phyloP scores from a whole-genome alignment of 2,113 vertebrate species.

The Toxostoma redivivum region DNA sequence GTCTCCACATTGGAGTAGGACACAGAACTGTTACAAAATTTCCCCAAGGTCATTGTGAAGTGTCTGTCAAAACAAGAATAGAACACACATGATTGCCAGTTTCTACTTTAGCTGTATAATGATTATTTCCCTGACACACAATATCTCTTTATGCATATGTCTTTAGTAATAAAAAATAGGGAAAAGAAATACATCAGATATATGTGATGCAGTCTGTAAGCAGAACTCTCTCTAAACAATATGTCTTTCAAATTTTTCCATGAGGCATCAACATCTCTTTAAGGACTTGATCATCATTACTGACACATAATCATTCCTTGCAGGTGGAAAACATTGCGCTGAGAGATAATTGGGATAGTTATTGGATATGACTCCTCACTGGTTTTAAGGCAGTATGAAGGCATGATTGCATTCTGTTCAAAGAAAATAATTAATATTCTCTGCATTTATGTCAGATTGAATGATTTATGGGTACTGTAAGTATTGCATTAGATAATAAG shows the following conservation, averaged over 20 bases:
- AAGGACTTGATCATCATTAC: slow-evolving; percentile 63
- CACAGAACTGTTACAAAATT: background rate
- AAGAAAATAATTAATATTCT: slow-evolving; percentile 65
- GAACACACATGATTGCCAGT: background rate
- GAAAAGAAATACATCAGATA: slow-evolving; percentile 42
- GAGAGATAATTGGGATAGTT: slow-evolving; percentile 69
- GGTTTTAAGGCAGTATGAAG: slow-evolving; percentile 62
- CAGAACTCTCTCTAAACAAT: slow-evolving; percentile 42
- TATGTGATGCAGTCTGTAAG: slow-evolving; percentile 6
- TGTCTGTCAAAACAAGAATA: slow-evolving; percentile 4
- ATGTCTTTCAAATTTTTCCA: slow-evolving; percentile 42
- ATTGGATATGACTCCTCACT: slow-evolving; percentile 68
- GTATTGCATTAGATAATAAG: slow-evolving; percentile 40
- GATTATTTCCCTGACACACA: slow-evolving; percentile 24
- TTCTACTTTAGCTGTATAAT: slow-evolving; percentile 28
- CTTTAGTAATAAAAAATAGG: slow-evolving; percentile 57
- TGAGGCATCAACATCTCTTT: slow-evolving; percentile 58
- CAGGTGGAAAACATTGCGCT: slow-evolving; percentile 69
- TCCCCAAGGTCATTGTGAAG: slow-evolving; percentile 30
- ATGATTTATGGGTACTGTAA: slow-evolving; percentile 63
- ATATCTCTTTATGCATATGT: slow-evolving; percentile 37
- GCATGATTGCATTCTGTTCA: slow-evolving; percentile 62
- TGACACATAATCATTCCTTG: slow-evolving; percentile 64
- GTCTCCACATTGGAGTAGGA: background rate
- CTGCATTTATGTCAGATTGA: slow-evolving; percentile 61